Percentiles rank a stretch among this genome's conserved stretches.
phyloP scores from a whole-genome alignment of 2,797 vertebrate species.

The Microchirus variegatus region DNA sequence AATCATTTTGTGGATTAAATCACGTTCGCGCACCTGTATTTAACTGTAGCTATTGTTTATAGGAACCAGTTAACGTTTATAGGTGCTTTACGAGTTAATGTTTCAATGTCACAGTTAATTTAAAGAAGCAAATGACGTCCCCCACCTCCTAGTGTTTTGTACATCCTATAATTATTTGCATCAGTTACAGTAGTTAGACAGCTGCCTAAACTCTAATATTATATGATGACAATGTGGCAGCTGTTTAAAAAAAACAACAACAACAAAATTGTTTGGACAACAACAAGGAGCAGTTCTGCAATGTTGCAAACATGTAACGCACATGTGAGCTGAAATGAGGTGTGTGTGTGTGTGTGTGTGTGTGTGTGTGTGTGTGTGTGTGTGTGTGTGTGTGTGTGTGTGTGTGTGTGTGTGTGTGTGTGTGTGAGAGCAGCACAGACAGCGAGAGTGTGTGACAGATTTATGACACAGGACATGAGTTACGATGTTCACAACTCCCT shows the following conservation, averaged over 20 bases:
- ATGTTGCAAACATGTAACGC: constrained; percentile 41
- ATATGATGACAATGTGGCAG: constrained; percentile 9
- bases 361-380: not conserved
- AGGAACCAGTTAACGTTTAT: not conserved
- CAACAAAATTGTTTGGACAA: not conserved
- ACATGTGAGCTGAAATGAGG: constrained; percentile 43
- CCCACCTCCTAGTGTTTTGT: constrained; percentile 1
- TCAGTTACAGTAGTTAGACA: not conserved
- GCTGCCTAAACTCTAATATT: constrained; percentile 8
- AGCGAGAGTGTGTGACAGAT: constrained; percentile 59
- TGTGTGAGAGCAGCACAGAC: not conserved
- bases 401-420: not conserved
- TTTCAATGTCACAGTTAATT: not conserved
- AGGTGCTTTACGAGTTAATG: not conserved
- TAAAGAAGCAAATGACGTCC: constrained; percentile 10
- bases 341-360: constrained; percentile 4
- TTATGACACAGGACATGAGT: constrained; percentile 60
- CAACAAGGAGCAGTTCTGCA: constrained; percentile 37
- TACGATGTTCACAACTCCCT: constrained; percentile 60
- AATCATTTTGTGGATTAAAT: not conserved
- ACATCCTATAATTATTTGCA: constrained; percentile 19
- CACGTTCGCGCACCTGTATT: constrained; percentile 11
- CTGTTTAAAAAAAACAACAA: no score
- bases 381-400: not conserved
- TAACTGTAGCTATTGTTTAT: not conserved